These are phyloP conservation scores for Phalanger gymnotis DNA, from an alignment of 2,797 vertebrate species.

Conservation along the genomic window DNA sequence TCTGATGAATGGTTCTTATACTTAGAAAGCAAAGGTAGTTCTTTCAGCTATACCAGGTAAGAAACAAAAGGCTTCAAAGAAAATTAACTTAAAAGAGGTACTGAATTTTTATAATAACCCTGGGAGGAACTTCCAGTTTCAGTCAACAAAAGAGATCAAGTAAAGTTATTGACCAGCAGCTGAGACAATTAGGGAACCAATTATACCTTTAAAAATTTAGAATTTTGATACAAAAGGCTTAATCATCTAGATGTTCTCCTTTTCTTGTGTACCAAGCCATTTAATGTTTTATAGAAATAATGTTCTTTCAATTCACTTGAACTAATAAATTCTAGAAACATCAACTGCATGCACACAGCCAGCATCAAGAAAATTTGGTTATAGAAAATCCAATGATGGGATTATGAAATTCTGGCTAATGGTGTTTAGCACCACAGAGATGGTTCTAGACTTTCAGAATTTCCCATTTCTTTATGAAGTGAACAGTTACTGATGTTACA, in stretches of 20 bases:
- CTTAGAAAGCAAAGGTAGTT: conserved; percentile 2
- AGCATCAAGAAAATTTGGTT: conserved; percentile 27
- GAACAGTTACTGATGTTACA: conserved; percentile 64
- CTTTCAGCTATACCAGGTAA: neutral
- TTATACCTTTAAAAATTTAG: conserved; percentile 62
- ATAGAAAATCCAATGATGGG: conserved; percentile 52
- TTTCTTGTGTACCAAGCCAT: conserved; percentile 65
- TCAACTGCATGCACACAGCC: conserved; percentile 59
- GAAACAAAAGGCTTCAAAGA: conserved; percentile 9
- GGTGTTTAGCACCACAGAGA: conserved; percentile 52
- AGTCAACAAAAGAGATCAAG: conserved; percentile 70
- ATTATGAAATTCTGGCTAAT: conserved; percentile 64
- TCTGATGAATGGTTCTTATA: conserved; percentile 61
- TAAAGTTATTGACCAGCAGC: conserved; percentile 66
- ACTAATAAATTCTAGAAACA: conserved; percentile 69
- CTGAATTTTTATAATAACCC: conserved; percentile 60
- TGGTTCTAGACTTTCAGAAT: conserved; percentile 54
- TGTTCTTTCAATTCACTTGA: conserved; percentile 68
- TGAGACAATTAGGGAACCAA: conserved; percentile 73
- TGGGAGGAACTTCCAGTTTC: conserved; percentile 50
- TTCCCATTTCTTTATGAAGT: conserved; percentile 58
- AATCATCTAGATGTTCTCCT: conserved; percentile 80
- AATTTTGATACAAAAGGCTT: conserved; percentile 70
- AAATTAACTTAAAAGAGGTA: conserved; percentile 55
- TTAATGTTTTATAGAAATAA: conserved; percentile 77